Percentiles rank a stretch among this genome's conserved stretches.
phyloP scores from a whole-genome alignment of 2,797 vertebrate species.

The Anas bahamensis region DNA sequence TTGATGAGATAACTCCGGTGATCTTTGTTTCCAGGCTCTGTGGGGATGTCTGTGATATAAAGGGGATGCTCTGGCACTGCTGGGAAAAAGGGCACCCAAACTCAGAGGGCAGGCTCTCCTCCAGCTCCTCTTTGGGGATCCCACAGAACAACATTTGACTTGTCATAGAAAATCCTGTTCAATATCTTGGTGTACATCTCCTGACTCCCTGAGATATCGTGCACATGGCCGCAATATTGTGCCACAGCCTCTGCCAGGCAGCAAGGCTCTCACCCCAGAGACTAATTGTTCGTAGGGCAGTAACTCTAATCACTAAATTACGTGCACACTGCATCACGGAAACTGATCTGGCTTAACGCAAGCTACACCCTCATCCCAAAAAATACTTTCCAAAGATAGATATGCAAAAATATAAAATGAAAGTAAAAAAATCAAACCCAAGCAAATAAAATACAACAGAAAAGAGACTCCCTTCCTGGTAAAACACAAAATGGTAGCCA shows the following conservation, averaged over 20 bases:
- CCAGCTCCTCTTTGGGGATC: background rate
- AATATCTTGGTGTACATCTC: background rate
- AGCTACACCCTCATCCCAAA: background rate
- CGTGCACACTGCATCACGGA: background rate
- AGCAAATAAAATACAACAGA: too few relatives aligned
- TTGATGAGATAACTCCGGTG: background rate
- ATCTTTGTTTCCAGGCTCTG: background rate
- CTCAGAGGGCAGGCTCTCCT: background rate
- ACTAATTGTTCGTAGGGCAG: background rate
- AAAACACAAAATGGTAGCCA: too few relatives aligned
- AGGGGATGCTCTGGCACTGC: background rate
- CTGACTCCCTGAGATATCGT: background rate
- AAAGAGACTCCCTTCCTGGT: too few relatives aligned
- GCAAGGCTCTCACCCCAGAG: background rate
- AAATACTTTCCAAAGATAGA: background rate
- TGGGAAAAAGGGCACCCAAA: background rate
- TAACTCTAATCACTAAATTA: background rate
- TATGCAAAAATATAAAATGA: too few relatives aligned
- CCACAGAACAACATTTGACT: background rate
- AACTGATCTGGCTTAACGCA: background rate
- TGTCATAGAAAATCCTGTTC: background rate
- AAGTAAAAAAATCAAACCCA: too few relatives aligned
- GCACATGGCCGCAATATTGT: accelerated
- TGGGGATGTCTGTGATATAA: background rate
- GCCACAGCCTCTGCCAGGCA: background rate